Base-by-base conservation (phyloP, 2,888 invertebrate genomes). In the Camponotus fellah region DNA sequence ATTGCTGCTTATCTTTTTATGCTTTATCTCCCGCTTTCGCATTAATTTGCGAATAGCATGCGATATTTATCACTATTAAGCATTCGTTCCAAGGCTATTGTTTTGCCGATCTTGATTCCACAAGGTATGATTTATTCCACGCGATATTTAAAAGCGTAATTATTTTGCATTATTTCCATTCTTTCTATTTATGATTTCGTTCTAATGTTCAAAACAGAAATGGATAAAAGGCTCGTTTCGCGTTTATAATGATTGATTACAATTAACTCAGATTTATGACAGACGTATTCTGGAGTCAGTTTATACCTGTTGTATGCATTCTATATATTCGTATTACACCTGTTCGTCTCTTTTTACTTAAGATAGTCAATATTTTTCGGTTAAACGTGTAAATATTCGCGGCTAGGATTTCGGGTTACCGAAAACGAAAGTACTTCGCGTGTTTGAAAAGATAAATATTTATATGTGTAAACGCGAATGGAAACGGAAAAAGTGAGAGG, bases 21-120 rank as follows among this genome's bases (percentile, higher is more conserved):
- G 26, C 43, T 71, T 37, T 62, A 71, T 21, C 32, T 34, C 43
- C n/a, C 60, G 79, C 65, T 58, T 46, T 60, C 58, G 34, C 37
- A 71, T 80, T 71, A 26, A 72, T 80, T 80, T 60, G 21, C 21
- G 26, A 60, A 37, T 56, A 46, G 46, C 37, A 60, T 26, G 8
- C 2, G 46, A 56, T 37, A 80, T 80, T 80, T 71, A 80, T 80
- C 71, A 71, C 17, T 79, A 79, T 79, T 79, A 79, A 79, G 34
- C 60, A 60, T 71, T 49, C 17, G 26, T 37, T 37, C 17, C 49
- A n/a, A 21, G 46, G 34, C 49, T 8, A 80, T 80, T 80, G 71
- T 80, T 34, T 71, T 43, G 58, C 34, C 58, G 21, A 34, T 71
- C 60, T 46, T 80, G 60, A 71, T 60, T 46, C 46, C 8, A 46